Evolutionary conservation across 53 echinoderm and acorn worm species (phyloP), one percentile per base, ranked within the genome.

Genomic region (Crossaster papposus): DNA sequence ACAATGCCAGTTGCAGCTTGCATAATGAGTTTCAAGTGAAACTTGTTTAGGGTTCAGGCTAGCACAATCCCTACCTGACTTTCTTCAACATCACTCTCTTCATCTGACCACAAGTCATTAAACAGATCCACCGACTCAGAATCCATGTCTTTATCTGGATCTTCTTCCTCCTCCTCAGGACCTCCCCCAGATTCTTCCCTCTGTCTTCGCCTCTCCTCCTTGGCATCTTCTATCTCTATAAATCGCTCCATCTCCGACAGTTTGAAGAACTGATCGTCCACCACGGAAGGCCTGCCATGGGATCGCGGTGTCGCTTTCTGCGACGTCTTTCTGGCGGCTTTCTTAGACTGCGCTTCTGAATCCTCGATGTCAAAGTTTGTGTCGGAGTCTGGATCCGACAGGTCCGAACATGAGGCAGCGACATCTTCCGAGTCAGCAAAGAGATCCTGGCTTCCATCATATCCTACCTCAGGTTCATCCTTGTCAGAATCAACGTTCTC

Each of bases 211-310:
- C 83, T 93, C 23, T 92, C 96, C 91, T 99, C 99, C 70, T 90
- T 96, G n/a, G 99, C 96, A 93, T 99, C 99, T 70, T 99, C 99
- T 89, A 94, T 91, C 83, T 96, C 99, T 29, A 99, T 55, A 86
- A 99, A 99, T 76, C 52, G 85, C 91, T 99, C 99, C 99, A 99
- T 99, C 36, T 99, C 96, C 1, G 94, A 93, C 7, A 99, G 85
- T 88, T 93, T 96, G 84, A 99, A 99, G 63, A 99, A 99, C 10
- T 64, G 77, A 70, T 99, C 99, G 85, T 99, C 99, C 14, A 99
- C 99, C 14, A 96, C 85, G 10, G 96, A 99, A 2, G 91, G 53
- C 80, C 91, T 90, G 34, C 79, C 78, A 3, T 58, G 50, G 14
- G 1, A 22, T 23, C n/a, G n/a, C n/a, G 31, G 85, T 72, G 2